Evolutionary conservation across 2,797 vertebrate genomes (phyloP).

Genomic region (Periophthalmus magnuspinnatus): DNA sequence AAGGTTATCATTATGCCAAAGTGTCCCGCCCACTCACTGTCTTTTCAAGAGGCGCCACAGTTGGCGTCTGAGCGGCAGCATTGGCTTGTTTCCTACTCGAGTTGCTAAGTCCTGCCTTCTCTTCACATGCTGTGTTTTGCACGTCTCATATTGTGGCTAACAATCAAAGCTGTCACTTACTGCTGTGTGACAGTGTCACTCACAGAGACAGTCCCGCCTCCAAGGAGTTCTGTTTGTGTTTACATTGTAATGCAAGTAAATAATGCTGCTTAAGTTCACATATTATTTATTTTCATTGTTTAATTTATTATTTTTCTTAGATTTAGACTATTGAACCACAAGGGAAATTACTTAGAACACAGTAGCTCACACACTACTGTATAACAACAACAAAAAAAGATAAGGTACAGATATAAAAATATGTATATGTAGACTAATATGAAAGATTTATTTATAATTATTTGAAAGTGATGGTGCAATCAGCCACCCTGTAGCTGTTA

Average conservation of each 20-base stretch:
- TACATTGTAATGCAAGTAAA: slow-evolving; percentile 3
- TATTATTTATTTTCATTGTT: background rate
- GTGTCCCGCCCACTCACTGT: slow-evolving; percentile 2
- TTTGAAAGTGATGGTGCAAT: background rate
- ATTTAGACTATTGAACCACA: too few relatives aligned
- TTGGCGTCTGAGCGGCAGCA: slow-evolving; percentile 5
- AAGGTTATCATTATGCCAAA: slow-evolving; percentile 40
- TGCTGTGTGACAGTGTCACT: background rate
- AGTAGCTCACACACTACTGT: too few relatives aligned
- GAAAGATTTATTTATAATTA: too few relatives aligned
- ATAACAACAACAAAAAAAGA: background rate
- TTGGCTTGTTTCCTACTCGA: slow-evolving; percentile 11
- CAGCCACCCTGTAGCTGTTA: background rate
- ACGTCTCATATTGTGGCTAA: background rate
- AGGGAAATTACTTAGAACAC: too few relatives aligned
- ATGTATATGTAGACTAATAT: too few relatives aligned
- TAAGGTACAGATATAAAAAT: too few relatives aligned
- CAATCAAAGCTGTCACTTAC: slow-evolving; percentile 9
- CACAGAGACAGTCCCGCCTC: background rate
- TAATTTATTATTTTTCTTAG: background rate
- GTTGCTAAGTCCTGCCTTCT: slow-evolving; percentile 7
- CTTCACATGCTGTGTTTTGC: background rate
- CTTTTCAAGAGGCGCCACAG: slow-evolving; percentile 23
- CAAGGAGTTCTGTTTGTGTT: background rate
- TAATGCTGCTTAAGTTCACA: background rate